Conservation (phyloP, 2,113 vertebrate genomes). For the Athene noctua region DNA sequence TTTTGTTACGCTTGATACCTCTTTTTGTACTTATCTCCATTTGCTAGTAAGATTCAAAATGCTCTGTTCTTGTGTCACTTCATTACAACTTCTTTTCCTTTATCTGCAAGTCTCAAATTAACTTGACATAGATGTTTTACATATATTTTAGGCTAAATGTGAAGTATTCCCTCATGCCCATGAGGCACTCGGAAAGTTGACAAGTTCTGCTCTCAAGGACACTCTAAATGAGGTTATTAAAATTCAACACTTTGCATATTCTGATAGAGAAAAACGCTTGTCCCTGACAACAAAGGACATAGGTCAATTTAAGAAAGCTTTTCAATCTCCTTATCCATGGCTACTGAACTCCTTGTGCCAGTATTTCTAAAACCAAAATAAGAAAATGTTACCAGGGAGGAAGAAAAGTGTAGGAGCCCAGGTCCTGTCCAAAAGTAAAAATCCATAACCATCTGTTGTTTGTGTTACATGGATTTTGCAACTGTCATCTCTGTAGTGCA, state of each 20-base stretch:
- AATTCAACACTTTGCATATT: slow-evolving; percentile 64
- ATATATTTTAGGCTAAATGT: slow-evolving; percentile 47
- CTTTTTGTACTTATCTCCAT: background rate
- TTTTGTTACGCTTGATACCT: background rate
- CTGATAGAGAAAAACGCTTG: slow-evolving; percentile 11
- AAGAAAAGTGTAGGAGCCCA: slow-evolving; percentile 1
- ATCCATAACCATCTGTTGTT: slow-evolving; percentile 54
- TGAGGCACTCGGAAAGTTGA: slow-evolving; percentile 35
- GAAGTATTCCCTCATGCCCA: slow-evolving; percentile 44
- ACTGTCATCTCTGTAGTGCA: slow-evolving; percentile 38
- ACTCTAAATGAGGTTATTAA: slow-evolving; percentile 67
- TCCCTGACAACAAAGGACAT: slow-evolving; percentile 27
- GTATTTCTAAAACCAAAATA: background rate
- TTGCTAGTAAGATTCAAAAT: slow-evolving; percentile 5
- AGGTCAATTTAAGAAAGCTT: slow-evolving; percentile 15
- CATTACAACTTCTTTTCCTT: slow-evolving; percentile 31
- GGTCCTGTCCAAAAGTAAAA: slow-evolving; percentile 41
- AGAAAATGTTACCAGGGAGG: background rate
- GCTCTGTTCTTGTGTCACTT: slow-evolving; percentile 15
- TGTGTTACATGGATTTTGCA: slow-evolving; percentile 52
- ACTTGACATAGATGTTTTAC: slow-evolving; percentile 31
- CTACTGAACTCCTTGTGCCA: background rate
- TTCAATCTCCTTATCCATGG: background rate
- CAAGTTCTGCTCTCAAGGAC: slow-evolving; percentile 55
- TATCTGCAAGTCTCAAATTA: slow-evolving; percentile 48